Percentiles rank a stretch among this genome's conserved stretches.
These are phyloP conservation scores for Solenopsis fugax DNA, from an alignment of 1,140 invertebrate species.

Conservation along the genomic window DNA sequence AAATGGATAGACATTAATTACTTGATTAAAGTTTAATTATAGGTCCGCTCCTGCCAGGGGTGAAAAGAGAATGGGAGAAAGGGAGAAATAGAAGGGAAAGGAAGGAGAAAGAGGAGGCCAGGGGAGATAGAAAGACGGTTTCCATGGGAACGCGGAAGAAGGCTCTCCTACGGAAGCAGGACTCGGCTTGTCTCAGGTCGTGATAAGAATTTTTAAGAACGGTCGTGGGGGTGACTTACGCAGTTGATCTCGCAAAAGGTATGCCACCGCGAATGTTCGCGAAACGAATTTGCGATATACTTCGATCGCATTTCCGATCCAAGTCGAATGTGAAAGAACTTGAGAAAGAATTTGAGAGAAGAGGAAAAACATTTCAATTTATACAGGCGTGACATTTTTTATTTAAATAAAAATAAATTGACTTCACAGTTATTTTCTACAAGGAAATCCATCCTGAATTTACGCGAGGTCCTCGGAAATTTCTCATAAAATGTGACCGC, in stretches of 20 bases:
- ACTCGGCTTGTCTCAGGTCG: conserved; percentile 68
- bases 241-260: background rate
- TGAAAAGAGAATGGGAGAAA: conserved; percentile 60
- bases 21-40: conserved; percentile 7
- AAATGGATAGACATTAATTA: background rate
- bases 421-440: background rate
- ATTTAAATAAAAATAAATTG: background rate
- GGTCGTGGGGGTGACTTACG: background rate
- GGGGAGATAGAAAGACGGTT: conserved; percentile 75
- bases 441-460: background rate
- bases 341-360: background rate
- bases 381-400: background rate
- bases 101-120: conserved; percentile 36
- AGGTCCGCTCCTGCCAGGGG: conserved; percentile 42
- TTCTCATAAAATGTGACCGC: background rate
- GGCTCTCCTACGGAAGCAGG: conserved; percentile 62
- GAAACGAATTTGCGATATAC: background rate
- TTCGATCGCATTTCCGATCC: background rate
- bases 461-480: background rate
- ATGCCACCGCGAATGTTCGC: background rate
- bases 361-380: background rate
- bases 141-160: conserved; percentile 80
- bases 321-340: background rate
- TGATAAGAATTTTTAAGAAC: conserved; percentile 72
- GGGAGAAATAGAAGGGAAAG: conserved; percentile 44